phyloP scores from a whole-genome alignment of 2,888 invertebrate species.

The Lamellibrachia satsuma region DNA sequence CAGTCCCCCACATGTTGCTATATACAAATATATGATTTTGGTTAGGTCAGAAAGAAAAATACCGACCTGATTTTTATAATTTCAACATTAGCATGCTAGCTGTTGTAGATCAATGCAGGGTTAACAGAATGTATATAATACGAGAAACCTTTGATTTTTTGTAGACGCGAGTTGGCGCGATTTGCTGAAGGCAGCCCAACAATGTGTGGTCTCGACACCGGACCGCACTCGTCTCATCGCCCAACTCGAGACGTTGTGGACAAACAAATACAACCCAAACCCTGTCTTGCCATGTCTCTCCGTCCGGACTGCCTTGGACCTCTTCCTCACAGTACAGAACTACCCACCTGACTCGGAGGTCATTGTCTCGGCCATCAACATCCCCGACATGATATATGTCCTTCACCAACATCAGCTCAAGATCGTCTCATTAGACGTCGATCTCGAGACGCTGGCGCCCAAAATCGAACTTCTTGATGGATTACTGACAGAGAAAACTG shows the following conservation, averaged over 20 bases:
- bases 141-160: not conserved
- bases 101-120: too few relatives aligned
- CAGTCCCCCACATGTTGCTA: too few relatives aligned
- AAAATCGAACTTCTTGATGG: slow-evolving; percentile 54
- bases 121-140: not conserved
- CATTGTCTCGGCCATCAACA: slow-evolving; percentile 66
- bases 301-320: slow-evolving; percentile 44
- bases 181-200: slow-evolving; percentile 32
- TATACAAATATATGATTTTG: too few relatives aligned
- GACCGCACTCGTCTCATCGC: slow-evolving; percentile 22
- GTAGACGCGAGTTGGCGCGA: slow-evolving; percentile 39
- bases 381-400: slow-evolving; percentile 62
- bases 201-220: slow-evolving; percentile 24
- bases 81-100: too few relatives aligned
- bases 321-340: slow-evolving; percentile 42
- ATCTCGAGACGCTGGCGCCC: slow-evolving; percentile 60
- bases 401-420: slow-evolving; percentile 58
- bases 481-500: slow-evolving; percentile 59
- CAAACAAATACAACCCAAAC: slow-evolving; percentile 33
- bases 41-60: too few relatives aligned
- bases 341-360: slow-evolving; percentile 64
- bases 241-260: slow-evolving; percentile 31
- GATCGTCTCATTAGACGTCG: slow-evolving; percentile 59
- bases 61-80: too few relatives aligned
- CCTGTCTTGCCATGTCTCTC: slow-evolving; percentile 43